Base-by-base conservation (phyloP, 1,140 invertebrate species). In the Heliothis subflexa region DNA sequence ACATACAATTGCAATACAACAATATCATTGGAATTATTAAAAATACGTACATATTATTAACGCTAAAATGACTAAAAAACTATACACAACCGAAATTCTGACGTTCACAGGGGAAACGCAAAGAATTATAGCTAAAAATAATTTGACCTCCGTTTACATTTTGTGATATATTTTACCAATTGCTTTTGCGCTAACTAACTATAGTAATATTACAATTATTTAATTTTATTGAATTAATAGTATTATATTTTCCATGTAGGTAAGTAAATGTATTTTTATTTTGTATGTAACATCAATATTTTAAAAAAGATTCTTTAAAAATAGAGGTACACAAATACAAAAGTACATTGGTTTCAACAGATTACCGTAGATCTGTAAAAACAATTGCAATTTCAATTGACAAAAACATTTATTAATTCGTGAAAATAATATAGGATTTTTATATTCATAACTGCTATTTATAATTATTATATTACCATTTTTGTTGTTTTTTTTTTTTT, bases 81-180 rank as follows among this genome's bases (percentile, higher is more conserved):
- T 78, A 70, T 79, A 83, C 85, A 88, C 85, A 88, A 88, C 86
- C 86, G 45, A 88, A 85, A 83, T 85, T 83, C 80, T 82, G 78
- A 83, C 82, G 72, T 78, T 79, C 57, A 78, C 71, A 78, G 54
- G 79, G 66, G 66, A 75, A 81, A 82, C 57, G 61, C 68, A 81
- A 79, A 72, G 77, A 78, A 81, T 50, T 71, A 62, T 70, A 77
- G 25, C 70, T 82, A 79, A 88, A 86, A 82, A 57, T 85, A 88
- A 86, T 85, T 88, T 88, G 86, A 88, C 86, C 55, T 81, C 71
- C 55, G 52, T 64, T 88, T 83, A 86, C 85, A 61, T 55, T n/a
- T 55, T 68, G 25, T 87, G 86, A 86, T 86, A 88, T 85, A 72
- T 50, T 74, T 83, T 72, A 57, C 28, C 45, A 81, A 83, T 83